Percentiles rank a stretch among this genome's conserved stretches.
These are phyloP conservation scores for Drosophila pseudotalamancana DNA, from an alignment of 2,888 invertebrate genomes.

Conservation along the genomic window DNA sequence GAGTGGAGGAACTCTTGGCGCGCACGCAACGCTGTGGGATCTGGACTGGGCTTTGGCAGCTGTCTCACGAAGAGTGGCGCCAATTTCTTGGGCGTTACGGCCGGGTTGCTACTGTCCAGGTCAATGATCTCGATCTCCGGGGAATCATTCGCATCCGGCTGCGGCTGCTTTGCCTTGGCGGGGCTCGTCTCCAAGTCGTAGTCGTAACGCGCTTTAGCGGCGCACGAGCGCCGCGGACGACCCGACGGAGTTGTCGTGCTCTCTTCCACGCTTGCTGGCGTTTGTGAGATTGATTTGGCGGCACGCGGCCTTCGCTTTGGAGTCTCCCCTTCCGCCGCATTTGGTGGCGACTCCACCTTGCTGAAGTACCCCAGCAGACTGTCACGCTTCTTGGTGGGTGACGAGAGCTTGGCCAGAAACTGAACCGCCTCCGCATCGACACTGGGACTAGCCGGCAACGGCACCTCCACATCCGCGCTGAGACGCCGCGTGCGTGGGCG, in stretches of 20 bases:
- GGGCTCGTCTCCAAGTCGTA: slow-evolving; percentile 76
- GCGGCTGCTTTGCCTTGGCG: slow-evolving; percentile 43
- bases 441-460: slow-evolving; percentile 5
- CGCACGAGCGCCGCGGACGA: slow-evolving; percentile 80
- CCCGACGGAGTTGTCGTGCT: slow-evolving; percentile 55
- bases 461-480: slow-evolving; percentile 58
- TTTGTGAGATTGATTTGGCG: slow-evolving; percentile 8
- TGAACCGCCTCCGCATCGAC: slow-evolving; percentile 82
- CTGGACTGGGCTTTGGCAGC: slow-evolving; percentile 86
- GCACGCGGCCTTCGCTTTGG: slow-evolving; percentile 47
- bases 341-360: slow-evolving; percentile 82
- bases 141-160: slow-evolving; percentile 14
- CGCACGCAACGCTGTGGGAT: slow-evolving; percentile 87
- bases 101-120: slow-evolving; percentile 71
- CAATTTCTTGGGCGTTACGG: slow-evolving; percentile 85
- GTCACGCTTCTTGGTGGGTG: slow-evolving; percentile 87
- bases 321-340: slow-evolving; percentile 33
- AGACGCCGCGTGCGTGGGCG: slow-evolving; percentile 52
- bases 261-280: slow-evolving; percentile 6
- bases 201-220: slow-evolving; percentile 81
- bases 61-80: slow-evolving; percentile 89
- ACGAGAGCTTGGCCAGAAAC: slow-evolving; percentile 86
- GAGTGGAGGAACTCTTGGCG: slow-evolving; percentile 89
- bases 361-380: slow-evolving; percentile 87
- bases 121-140: slow-evolving; percentile 74